Evolutionary conservation across 1,140 invertebrate genomes (phyloP).

Genomic region (Gryllus bimaculatus): DNA sequence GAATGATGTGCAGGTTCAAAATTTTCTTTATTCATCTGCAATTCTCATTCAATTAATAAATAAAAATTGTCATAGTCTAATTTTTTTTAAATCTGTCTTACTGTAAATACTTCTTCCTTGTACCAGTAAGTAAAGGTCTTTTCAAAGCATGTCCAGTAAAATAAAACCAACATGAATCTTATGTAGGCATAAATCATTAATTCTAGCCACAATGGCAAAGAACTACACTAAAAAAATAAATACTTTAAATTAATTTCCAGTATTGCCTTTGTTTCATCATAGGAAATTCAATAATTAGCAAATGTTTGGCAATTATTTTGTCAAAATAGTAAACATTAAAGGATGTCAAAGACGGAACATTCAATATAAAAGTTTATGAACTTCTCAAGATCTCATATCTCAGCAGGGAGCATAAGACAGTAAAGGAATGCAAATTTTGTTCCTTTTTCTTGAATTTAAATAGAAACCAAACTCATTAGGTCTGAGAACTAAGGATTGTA

Average conservation of each 20-base stretch:
- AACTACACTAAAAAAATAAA: neutral
- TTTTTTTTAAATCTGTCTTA: neutral
- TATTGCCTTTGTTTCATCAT: neutral
- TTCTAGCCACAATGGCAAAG: neutral
- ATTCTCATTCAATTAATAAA: neutral
- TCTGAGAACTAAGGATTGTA: too few species aligned
- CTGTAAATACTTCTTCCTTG: neutral
- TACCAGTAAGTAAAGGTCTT: neutral
- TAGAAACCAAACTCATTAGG: too few species aligned
- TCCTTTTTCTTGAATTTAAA: too few species aligned
- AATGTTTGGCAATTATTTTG: neutral
- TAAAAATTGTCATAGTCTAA: neutral
- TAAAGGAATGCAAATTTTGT: too few species aligned
- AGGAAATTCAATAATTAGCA: too few species aligned
- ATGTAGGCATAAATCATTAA: neutral
- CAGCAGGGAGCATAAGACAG: too few species aligned
- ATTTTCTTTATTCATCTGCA: neutral
- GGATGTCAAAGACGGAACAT: neutral
- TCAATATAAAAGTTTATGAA: neutral
- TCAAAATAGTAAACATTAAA: neutral
- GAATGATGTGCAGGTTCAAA: neutral
- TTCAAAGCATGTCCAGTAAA: neutral
- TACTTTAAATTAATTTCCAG: neutral
- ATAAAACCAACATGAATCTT: neutral
- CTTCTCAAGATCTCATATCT: neutral